Evolutionary conservation across 2,888 invertebrate genomes (phyloP).

Genomic region (Melanophora roralis): DNA sequence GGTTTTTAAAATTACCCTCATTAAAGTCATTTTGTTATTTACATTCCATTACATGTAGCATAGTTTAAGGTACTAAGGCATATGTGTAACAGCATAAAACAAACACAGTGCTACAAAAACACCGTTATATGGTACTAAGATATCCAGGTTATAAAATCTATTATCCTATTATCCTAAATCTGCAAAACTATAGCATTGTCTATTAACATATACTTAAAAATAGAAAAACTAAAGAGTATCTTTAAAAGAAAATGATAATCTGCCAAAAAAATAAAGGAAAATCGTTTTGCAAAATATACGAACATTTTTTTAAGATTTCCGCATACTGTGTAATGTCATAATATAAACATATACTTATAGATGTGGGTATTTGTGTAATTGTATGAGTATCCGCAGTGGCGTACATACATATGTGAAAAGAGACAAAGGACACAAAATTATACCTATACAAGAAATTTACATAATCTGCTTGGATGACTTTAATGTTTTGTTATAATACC

Average conservation of each 20-base stretch:
- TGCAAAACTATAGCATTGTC: no score
- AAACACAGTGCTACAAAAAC: no score
- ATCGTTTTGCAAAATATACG: not conserved
- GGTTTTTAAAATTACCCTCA: conserved; percentile 58
- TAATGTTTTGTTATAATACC: conserved; percentile 53
- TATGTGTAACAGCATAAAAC: not conserved
- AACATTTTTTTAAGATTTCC: not conserved
- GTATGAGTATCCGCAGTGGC: no score
- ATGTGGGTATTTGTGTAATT: no score
- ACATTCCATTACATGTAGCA: not conserved
- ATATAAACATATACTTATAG: not conserved
- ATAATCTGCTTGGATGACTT: conserved; percentile 60
- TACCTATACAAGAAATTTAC: conserved; percentile 37
- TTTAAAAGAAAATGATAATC: no score
- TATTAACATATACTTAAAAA: no score
- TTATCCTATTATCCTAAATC: no score
- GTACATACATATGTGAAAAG: not conserved
- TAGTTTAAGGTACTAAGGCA: conserved; percentile 34
- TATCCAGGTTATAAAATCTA: no score
- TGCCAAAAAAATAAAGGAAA: no score
- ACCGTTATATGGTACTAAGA: no score
- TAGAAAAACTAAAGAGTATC: no score
- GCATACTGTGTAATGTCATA: not conserved
- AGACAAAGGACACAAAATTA: not conserved
- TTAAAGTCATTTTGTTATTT: conserved; percentile 9